Evolutionary conservation across 2,797 vertebrate species (phyloP).

Genomic region (Tolypeutes matacus): DNA sequence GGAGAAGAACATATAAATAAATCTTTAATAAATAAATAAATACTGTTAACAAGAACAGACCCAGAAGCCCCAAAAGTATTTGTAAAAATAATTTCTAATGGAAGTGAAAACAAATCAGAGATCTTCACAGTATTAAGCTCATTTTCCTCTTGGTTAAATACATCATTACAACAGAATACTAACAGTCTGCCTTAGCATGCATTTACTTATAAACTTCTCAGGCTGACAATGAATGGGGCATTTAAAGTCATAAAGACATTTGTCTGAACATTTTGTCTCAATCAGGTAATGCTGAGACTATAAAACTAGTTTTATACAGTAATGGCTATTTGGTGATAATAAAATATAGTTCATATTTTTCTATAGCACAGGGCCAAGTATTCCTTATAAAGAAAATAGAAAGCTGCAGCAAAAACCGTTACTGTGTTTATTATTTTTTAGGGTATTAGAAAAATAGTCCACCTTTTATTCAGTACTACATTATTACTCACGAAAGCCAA

Average conservation of each 20-base stretch:
- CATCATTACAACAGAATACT: not conserved
- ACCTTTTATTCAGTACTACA: not conserved
- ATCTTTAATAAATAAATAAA: too few species aligned
- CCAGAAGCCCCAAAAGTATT: not conserved
- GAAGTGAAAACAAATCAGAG: constrained; percentile 53
- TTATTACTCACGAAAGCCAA: not conserved
- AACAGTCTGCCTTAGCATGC: not conserved
- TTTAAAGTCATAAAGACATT: not conserved
- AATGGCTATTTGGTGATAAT: constrained; percentile 59
- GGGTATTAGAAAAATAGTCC: constrained; percentile 42
- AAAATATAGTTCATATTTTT: constrained; percentile 67
- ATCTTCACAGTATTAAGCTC: constrained; percentile 60
- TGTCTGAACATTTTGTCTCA: not conserved
- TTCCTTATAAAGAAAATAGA: constrained; percentile 74
- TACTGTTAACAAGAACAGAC: not conserved
- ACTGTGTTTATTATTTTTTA: constrained; percentile 47
- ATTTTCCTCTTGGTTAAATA: constrained; percentile 52
- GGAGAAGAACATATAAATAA: too few species aligned
- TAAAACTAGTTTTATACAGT: not conserved
- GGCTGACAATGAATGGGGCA: too few species aligned
- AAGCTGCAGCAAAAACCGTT: constrained; percentile 57
- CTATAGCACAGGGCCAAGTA: constrained; percentile 72
- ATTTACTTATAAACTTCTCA: too few species aligned
- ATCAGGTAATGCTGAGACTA: not conserved
- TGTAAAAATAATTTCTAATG: constrained; percentile 47